A percentile compares a stretch with the other conserved stretches of the same genome.
Evolutionary conservation across 2,113 vertebrate species (phyloP).

Genomic region (Panurus biarmicus): DNA sequence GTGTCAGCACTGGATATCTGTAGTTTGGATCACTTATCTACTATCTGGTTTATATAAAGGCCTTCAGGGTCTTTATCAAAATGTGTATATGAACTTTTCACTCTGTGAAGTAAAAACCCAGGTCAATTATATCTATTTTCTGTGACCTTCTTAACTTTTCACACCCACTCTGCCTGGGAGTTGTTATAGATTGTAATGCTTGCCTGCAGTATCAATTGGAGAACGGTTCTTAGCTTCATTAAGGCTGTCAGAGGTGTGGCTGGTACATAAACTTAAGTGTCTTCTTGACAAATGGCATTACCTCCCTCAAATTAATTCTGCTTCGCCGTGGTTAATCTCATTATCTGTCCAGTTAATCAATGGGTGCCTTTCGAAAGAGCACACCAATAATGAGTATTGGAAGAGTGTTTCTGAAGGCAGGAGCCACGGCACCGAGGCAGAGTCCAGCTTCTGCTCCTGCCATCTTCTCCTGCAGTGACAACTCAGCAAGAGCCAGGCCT

Average conservation of each 20-base stretch:
- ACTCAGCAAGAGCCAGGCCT: background rate
- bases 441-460: background rate
- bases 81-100: conserved; percentile 72
- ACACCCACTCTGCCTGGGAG: conserved; percentile 2
- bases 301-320: conserved; percentile 71
- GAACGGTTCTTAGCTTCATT: conserved; percentile 11
- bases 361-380: conserved; percentile 51
- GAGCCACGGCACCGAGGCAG: background rate
- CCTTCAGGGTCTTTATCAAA: conserved; percentile 29
- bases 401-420: background rate
- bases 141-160: conserved; percentile 61
- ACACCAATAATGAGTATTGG: background rate
- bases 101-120: conserved; percentile 26
- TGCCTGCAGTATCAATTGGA: conserved; percentile 47
- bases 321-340: conserved; percentile 69
- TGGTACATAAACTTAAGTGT: conserved; percentile 56
- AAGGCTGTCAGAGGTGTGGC: conserved; percentile 33
- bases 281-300: conserved; percentile 70
- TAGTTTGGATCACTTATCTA: conserved; percentile 39
- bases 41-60: conserved; percentile 27
- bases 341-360: conserved; percentile 68
- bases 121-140: conserved; percentile 62
- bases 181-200: conserved; percentile 31
- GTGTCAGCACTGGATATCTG: conserved; percentile 35
- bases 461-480: background rate